These are phyloP conservation scores for Lepidocolaptes lacrymiger DNA, from an alignment of 2,797 vertebrate species.

Conservation along the genomic window DNA sequence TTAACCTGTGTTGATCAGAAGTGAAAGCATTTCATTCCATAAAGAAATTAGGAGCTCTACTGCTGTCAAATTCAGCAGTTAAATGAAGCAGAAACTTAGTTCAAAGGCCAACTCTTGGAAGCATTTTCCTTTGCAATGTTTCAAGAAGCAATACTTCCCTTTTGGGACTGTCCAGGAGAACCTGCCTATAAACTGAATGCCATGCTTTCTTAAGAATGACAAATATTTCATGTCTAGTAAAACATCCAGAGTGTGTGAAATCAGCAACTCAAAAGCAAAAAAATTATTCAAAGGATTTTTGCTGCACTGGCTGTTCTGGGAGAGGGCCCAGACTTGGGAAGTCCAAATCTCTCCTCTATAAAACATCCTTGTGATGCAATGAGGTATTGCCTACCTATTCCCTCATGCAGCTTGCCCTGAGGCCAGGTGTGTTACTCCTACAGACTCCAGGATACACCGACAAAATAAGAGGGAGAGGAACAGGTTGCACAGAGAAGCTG, in stretches of 20 bases:
- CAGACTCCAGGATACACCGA: neutral
- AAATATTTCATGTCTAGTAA: slow-evolving; percentile 22
- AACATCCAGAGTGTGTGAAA: neutral
- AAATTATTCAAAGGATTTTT: neutral
- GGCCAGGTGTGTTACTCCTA: neutral
- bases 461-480: neutral
- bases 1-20: slow-evolving; percentile 14
- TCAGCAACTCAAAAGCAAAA: neutral
- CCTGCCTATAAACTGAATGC: slow-evolving; percentile 10
- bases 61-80: slow-evolving; percentile 52
- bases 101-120: slow-evolving; percentile 65
- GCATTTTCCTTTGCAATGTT: slow-evolving; percentile 49
- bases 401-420: neutral
- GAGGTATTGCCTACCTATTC: neutral
- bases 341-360: neutral
- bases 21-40: slow-evolving; percentile 20
- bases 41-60: slow-evolving; percentile 38
- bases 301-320: neutral
- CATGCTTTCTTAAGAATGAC: slow-evolving; percentile 24
- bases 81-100: slow-evolving; percentile 65
- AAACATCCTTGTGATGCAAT: neutral
- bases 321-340: neutral
- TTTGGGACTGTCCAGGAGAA: slow-evolving; percentile 37
- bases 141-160: slow-evolving; percentile 44
- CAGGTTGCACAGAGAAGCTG: neutral